A percentile compares a stretch with the other conserved stretches of the same genome.
These are phyloP conservation scores for Merops nubicus DNA, from an alignment of 2,113 vertebrate genomes.

Conservation along the genomic window DNA sequence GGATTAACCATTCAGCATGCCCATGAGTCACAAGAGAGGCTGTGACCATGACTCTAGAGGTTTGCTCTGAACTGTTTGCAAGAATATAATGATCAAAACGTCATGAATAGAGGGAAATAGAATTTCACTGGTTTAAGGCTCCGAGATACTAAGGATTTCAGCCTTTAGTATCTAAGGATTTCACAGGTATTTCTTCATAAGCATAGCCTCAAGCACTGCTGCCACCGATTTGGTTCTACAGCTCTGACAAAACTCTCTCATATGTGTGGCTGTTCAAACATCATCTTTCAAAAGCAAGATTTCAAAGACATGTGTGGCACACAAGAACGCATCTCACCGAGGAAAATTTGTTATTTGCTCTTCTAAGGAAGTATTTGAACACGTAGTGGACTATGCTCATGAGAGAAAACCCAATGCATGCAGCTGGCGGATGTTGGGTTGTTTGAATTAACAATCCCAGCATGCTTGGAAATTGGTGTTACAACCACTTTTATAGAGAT, in stretches of 20 bases:
- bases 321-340: conserved; percentile 4
- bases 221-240: conserved; percentile 55
- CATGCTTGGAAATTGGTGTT: conserved; percentile 86
- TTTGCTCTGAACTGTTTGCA: conserved; percentile 79
- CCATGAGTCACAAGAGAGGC: conserved; percentile 83
- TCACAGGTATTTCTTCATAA: conserved; percentile 89
- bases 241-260: conserved; percentile 22
- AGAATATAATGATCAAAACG: conserved; percentile 83
- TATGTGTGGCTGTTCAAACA: conserved; percentile 3
- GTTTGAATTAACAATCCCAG: conserved; percentile 84
- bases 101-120: conserved; percentile 86
- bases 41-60: conserved; percentile 82
- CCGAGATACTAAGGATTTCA: conserved; percentile 89
- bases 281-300: conserved; percentile 31
- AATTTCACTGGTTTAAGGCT: conserved; percentile 81
- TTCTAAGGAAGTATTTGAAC: conserved; percentile 59
- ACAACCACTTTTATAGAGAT: conserved; percentile 82
- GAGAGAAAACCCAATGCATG: conserved; percentile 88
- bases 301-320: neutral
- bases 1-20: conserved; percentile 94
- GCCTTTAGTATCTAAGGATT: conserved; percentile 90
- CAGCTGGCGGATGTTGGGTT: conserved; percentile 90
- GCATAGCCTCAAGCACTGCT: conserved; percentile 83
- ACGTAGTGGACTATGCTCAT: conserved; percentile 81
- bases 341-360: conserved; percentile 25